Conservation (phyloP, 2,797 vertebrate genomes). For the Molossus molossus region DNA sequence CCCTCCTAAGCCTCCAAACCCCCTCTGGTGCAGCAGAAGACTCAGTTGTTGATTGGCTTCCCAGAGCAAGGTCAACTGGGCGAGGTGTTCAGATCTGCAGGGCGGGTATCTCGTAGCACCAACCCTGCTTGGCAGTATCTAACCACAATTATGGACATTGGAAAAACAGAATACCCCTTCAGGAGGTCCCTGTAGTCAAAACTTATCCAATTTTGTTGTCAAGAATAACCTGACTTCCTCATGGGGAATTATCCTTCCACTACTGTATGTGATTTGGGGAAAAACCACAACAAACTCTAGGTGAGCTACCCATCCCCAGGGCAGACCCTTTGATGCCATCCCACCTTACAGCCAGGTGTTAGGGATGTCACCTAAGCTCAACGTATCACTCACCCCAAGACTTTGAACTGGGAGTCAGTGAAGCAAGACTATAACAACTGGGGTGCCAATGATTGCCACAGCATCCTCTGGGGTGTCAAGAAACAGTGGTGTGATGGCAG, state of each 20-base stretch:
- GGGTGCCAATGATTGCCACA: background rate
- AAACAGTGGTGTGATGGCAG: background rate
- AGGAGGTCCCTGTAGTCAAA: background rate
- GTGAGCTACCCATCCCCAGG: background rate
- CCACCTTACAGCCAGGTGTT: background rate
- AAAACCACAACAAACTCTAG: background rate
- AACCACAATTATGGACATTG: background rate
- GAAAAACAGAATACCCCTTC: background rate
- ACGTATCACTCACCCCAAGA: background rate
- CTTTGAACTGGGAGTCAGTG: background rate
- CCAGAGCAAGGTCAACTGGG: background rate
- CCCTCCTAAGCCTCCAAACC: background rate
- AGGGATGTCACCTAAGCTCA: background rate
- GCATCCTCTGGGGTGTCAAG: background rate
- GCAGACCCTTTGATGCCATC: background rate
- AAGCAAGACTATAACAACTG: background rate
- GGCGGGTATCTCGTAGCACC: background rate
- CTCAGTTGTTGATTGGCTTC: background rate
- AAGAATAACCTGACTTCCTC: constrained; percentile 24
- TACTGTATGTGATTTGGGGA: background rate
- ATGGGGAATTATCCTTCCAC: background rate
- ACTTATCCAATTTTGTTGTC: constrained; percentile 6
- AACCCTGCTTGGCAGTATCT: background rate
- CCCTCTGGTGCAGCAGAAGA: background rate
- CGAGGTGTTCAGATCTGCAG: background rate